A percentile compares a stretch with the other conserved stretches of the same genome.
Evolutionary conservation across 1,140 invertebrate species (phyloP).

Genomic region (Daktulosphaira vitifoliae): DNA sequence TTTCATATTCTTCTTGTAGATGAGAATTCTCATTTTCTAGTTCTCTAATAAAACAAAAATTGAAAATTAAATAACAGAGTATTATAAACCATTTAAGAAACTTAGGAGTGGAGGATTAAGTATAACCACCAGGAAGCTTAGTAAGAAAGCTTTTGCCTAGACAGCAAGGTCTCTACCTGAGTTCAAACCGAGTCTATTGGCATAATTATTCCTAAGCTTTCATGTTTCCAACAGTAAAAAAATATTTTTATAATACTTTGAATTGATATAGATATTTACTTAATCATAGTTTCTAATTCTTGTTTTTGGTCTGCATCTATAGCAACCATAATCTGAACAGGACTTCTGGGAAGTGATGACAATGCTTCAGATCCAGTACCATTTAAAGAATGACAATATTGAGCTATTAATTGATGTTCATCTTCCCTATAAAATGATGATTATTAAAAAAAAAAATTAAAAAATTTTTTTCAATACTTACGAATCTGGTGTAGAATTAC

Average conservation of each 20-base stretch:
- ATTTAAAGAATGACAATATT: constrained; percentile 68
- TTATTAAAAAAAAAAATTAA: constrained; percentile 16
- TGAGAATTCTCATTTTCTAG: constrained; percentile 91
- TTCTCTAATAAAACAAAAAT: constrained; percentile 50
- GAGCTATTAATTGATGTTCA: constrained; percentile 88
- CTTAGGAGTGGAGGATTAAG: background rate
- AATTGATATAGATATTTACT: too few relatives aligned
- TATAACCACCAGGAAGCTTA: background rate
- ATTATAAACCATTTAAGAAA: background rate
- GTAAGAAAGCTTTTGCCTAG: background rate
- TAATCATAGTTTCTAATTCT: constrained; percentile 88
- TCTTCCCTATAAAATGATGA: constrained; percentile 80
- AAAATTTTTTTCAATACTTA: constrained; percentile 43
- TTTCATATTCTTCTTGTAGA: constrained; percentile 87
- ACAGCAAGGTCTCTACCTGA: too few relatives aligned
- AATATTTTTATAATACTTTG: too few relatives aligned
- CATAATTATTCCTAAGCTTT: too few relatives aligned
- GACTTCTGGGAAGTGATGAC: constrained; percentile 52
- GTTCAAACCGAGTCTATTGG: too few relatives aligned
- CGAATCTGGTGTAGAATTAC: constrained; percentile 72
- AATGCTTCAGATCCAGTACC: constrained; percentile 37
- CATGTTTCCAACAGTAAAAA: too few relatives aligned
- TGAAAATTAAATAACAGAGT: constrained; percentile 6
- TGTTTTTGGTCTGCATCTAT: constrained; percentile 90
- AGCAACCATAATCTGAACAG: constrained; percentile 81